These are phyloP conservation scores for Tubiluchus corallicola DNA, from an alignment of 2,888 invertebrate genomes.

Conservation along the genomic window DNA sequence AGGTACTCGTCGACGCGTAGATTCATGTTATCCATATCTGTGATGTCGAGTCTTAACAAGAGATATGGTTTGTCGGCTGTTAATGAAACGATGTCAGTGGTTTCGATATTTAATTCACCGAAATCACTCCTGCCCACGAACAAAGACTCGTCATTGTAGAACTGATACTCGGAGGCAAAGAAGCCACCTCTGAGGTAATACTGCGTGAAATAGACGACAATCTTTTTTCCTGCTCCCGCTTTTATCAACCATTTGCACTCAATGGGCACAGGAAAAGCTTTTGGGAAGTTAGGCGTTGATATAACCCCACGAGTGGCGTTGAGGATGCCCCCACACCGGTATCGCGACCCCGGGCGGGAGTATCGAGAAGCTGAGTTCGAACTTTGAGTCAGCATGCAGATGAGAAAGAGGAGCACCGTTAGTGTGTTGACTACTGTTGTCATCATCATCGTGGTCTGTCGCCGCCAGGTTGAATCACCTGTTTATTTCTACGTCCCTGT, in stretches of 20 bases:
- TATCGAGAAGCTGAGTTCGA: too few relatives aligned
- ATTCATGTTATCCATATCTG: constrained; percentile 41
- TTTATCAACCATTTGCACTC: constrained; percentile 73
- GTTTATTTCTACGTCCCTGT: too few relatives aligned
- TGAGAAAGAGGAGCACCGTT: too few relatives aligned
- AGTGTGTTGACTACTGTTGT: too few relatives aligned
- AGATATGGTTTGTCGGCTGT: constrained; percentile 42
- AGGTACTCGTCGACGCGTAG: constrained; percentile 58
- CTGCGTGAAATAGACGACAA: constrained; percentile 70
- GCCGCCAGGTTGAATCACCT: too few relatives aligned
- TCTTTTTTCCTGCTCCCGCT: constrained; percentile 38
- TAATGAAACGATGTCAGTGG: too few relatives aligned
- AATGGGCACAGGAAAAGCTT: constrained; percentile 57
- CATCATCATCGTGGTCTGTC: too few relatives aligned
- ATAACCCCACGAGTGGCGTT: too few relatives aligned
- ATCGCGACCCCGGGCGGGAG: too few relatives aligned
- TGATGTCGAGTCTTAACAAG: constrained; percentile 53
- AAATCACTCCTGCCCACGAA: constrained; percentile 18
- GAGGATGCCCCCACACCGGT: too few relatives aligned
- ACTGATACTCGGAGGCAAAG: constrained; percentile 21
- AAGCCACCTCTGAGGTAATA: constrained; percentile 42
- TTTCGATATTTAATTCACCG: too few relatives aligned
- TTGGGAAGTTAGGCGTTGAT: constrained; percentile 73
- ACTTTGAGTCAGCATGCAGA: too few relatives aligned
- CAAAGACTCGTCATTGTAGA: constrained; percentile 17